Evolutionary conservation across 2,888 invertebrate species (phyloP).

Genomic region (Thereva unica): DNA sequence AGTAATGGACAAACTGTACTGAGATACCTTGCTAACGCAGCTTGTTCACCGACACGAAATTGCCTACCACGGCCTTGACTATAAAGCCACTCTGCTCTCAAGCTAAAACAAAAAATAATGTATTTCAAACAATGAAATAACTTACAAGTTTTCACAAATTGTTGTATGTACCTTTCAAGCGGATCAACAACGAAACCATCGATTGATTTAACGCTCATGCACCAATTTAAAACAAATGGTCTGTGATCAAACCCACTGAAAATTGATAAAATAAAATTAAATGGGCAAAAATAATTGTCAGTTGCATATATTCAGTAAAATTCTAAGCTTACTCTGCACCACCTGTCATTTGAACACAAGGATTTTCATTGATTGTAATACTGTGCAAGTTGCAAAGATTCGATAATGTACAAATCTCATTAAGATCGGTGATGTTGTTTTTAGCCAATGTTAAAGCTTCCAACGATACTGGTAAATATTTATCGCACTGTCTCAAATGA

Average conservation of each 20-base stretch:
- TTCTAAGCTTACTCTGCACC: conserved; percentile 67
- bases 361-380: conserved; percentile 85
- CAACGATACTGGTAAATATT: conserved; percentile 77
- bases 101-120: conserved; percentile 61
- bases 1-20: conserved; percentile 81
- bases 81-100: conserved; percentile 94
- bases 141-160: conserved; percentile 2
- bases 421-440: conserved; percentile 82
- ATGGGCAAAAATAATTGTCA: not conserved
- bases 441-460: conserved; percentile 77
- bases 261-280: conserved; percentile 40
- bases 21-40: conserved; percentile 78
- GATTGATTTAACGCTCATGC: conserved; percentile 81
- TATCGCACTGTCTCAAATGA: conserved; percentile 79
- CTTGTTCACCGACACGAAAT: conserved; percentile 84
- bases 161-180: conserved; percentile 71
- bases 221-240: conserved; percentile 93
- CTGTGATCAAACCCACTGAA: conserved; percentile 86
- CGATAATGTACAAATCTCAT: conserved; percentile 81
- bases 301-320: conserved; percentile 17
- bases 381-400: conserved; percentile 76
- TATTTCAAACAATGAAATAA: conserved; percentile 43
- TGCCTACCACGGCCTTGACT: conserved; percentile 91
- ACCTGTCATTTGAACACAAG: conserved; percentile 79
- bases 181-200: conserved; percentile 89